Evolutionary conservation across 2,113 vertebrate species (phyloP), one percentile per base, ranked within the genome.

Genomic region (Zosterops lateralis): DNA sequence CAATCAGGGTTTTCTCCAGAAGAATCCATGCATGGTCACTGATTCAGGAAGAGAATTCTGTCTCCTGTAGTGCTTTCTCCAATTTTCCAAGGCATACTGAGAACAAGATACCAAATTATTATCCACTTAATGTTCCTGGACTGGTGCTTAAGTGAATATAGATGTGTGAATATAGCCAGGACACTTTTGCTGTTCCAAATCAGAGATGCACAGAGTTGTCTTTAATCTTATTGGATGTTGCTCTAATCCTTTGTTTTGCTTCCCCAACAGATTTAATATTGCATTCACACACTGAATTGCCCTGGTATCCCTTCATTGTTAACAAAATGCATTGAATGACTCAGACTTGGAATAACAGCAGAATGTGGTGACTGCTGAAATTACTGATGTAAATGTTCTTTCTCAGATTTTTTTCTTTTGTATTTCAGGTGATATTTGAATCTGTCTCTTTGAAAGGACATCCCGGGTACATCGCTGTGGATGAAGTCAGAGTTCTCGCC

Each of bases 401-500:
- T 71, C 64, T 91, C 87, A 79, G 50, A 47, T 72, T 86, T 80
- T 48, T 51, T 42, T n/a, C 61, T 71, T 84, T 74, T 97, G n/a
- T 93, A 3, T 98, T 98, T 84, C 97, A 99, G 99, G 99, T 99
- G 83, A 99, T 99, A 96, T 99, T 99, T 95, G 99, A 99, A 84
- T 99, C 99, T 0, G 98, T 99, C 75, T 99, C 99, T 34, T 91
- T 99, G 96, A 99, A 99, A 94, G 99, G 99, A 77, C 99, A 99
- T 42, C 98, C 98, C 2, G 99, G 99, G 48, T 99, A 99, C 98
- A 99, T 99, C 51, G 99, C 98, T 24, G 98, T 99, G 94, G 99
- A 99, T 94, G 99, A 99, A 97, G 98, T 99, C 90, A 98, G 99
- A 91, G 99, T 99, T 60, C 98, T 99, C 57, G 99, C 99, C 95